Evolutionary conservation across 2,113 vertebrate species (phyloP), one percentile per base, ranked within the genome.

Genomic region (Hyaena hyaena): DNA sequence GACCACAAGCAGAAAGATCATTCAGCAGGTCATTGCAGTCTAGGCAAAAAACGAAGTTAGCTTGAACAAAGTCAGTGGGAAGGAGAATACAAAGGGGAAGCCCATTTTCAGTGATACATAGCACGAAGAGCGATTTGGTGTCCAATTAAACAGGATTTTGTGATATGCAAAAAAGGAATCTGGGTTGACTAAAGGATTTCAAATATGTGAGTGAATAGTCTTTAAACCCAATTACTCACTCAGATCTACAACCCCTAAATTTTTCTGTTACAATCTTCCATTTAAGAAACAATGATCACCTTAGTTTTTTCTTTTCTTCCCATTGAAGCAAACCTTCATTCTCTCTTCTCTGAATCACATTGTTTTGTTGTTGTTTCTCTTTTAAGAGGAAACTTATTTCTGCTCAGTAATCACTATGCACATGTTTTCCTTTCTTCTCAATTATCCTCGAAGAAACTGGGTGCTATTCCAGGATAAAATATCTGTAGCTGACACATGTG

Each of bases 401-500:
- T 69, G 48, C 63, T 74, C 80, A n/a, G 14, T 39, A 76, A 55
- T 45, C 31, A 39, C 5, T 48, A 50, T 3, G 9, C 4, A 33
- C 39, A 9, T 14, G 10, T 11, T n/a, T 93, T 93, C 19, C 23
- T 48, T 82, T 90, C 26, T 66, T 93, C 50, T 79, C 11, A 6
- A 7, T 86, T 73, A n/a, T 79, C 63, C 15, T n/a, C 19, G 31
- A 65, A 83, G 74, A 84, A 91, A 58, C 19, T 1, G 3, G 35
- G 23, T 33, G 11, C 33, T 73, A 10, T 66, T 28, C 4, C 39
- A 80, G 28, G 15, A 63, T 35, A 84, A 68, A 39, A n/a, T 8
- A 6, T 19, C 11, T 12, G 16, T 10, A 24, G 16, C 8, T 31
- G 19, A 8, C 5, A 11, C 7, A 4, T 1, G 7, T 2, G 23